Evolutionary conservation across 2,888 invertebrate genomes (phyloP).

Genomic region (Adineta ricciae): DNA sequence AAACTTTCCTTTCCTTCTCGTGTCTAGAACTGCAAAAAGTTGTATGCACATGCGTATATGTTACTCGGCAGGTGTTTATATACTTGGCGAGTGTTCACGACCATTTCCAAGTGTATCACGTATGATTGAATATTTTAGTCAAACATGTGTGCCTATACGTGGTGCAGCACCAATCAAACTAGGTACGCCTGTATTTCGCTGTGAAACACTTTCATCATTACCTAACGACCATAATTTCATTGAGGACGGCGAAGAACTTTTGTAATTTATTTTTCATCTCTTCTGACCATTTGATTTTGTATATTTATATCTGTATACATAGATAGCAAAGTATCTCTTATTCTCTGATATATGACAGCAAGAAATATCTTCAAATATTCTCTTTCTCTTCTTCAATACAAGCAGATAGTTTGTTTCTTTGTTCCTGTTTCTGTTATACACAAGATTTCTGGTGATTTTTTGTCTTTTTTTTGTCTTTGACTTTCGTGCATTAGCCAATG

Average conservation of each 20-base stretch:
- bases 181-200: slow-evolving; percentile 21
- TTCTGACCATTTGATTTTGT: not conserved
- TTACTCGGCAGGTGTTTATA: slow-evolving; percentile 68
- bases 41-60: slow-evolving; percentile 90
- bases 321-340: not conserved
- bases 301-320: not conserved
- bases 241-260: not conserved
- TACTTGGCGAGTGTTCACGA: slow-evolving; percentile 80
- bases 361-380: not conserved
- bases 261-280: not conserved
- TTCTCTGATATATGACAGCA: not conserved
- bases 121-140: slow-evolving; percentile 82
- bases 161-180: slow-evolving; percentile 69
- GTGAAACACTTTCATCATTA: not conserved
- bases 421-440: not conserved
- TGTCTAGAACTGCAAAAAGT: slow-evolving; percentile 76
- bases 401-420: slow-evolving; percentile 4
- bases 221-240: not conserved
- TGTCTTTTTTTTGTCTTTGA: not conserved
- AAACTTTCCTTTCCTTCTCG: not conserved
- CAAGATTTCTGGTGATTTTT: not conserved
- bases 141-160: slow-evolving; percentile 80
- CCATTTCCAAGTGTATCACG: slow-evolving; percentile 85
- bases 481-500: not conserved
- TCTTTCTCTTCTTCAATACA: not conserved